Evolutionary conservation across 2,113 vertebrate genomes (phyloP), one percentile per base, ranked within the genome.

Genomic region (Eubucco bourcierii): DNA sequence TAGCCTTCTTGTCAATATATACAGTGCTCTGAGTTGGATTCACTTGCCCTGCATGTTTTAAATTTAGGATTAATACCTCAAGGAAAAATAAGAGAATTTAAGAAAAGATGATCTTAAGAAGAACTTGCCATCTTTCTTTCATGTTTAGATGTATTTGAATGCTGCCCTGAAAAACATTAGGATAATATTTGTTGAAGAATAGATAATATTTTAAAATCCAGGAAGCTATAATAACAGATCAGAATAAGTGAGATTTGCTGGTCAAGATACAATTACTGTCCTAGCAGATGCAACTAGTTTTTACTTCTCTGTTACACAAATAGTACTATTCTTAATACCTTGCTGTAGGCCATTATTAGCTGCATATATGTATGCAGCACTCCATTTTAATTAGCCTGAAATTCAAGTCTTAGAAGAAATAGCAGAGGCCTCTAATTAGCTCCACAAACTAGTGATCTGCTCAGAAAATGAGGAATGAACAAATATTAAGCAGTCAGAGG

Each of bases 371-470:
- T 82, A 31, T 82, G 52, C 86, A 81, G 47, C 25, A 47, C 93
- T 96, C 78, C 55, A 85, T 95, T 97, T 97, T 97, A 97, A 97
- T 97, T 97, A 97, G 96, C 90, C 92, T 90, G 39, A 93, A 94
- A 89, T 92, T 97, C 94, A 66, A 93, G 65, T 76, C 95, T 97
- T 95, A 88, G 63, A 83, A 95, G 77, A 80, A 92, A 93, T 94
- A 97, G 74, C 88, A 92, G 84, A 84, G 86, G 41, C 94, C 73
- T 87, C 94, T 95, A 95, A 97, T 97, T 97, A 97, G 97, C 92
- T 96, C 96, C 87, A 92, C 77, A 93, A 97, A 93, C 92, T 93
- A 94, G 91, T 92, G 84, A 97, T 96, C 87, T 94, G 80, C 88
- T 85, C 83, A 94, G 94, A 96, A 95, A 95, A 96, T 82, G 87